Conservation (phyloP, 2,797 vertebrate species). For the Tadarida brasiliensis region DNA sequence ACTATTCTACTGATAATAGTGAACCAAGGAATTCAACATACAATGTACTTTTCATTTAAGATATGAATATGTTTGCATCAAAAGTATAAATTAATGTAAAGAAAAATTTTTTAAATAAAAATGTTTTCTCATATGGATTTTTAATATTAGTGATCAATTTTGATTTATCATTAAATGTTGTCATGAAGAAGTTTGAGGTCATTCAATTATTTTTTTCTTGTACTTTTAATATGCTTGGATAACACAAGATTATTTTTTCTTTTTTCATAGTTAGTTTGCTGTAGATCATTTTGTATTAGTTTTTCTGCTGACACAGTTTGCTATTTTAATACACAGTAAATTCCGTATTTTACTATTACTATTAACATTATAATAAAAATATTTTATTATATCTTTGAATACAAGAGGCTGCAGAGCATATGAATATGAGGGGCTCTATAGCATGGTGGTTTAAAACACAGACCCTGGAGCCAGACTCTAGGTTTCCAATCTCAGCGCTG, state of each 20-base stretch:
- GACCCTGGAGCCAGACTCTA: neutral
- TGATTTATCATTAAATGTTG: neutral
- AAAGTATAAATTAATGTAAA: conserved; percentile 32
- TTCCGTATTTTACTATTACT: neutral
- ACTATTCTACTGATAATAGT: neutral
- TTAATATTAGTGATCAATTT: neutral
- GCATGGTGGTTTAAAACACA: neutral
- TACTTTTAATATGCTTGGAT: conserved; percentile 17
- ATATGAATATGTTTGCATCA: neutral
- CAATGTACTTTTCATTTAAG: conserved; percentile 29
- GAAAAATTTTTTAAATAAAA: neutral
- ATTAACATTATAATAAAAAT: neutral
- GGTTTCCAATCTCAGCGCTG: neutral
- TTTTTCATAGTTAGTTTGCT: neutral
- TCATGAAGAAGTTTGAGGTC: neutral
- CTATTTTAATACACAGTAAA: neutral
- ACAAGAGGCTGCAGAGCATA: neutral
- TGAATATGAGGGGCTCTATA: neutral
- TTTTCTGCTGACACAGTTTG: neutral
- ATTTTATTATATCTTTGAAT: neutral
- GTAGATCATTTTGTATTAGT: neutral
- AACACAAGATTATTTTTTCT: neutral
- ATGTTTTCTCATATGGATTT: conserved; percentile 30
- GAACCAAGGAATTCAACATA: neutral
- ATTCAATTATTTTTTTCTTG: neutral